Evolutionary conservation across 2,797 vertebrate species (phyloP).

Genomic region (Tachyglossus aculeatus): DNA sequence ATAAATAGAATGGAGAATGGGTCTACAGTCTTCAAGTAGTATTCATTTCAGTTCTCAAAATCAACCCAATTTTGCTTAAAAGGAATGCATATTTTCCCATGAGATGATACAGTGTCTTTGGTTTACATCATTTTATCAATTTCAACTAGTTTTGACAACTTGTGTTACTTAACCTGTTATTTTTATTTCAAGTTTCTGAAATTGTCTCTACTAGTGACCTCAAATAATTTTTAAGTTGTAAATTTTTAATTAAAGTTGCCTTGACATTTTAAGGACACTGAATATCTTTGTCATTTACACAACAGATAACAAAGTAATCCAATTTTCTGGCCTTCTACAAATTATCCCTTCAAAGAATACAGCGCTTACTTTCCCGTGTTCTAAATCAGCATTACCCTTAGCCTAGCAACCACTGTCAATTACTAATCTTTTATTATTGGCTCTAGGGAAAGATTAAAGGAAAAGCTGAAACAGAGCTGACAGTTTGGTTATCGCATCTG

Average conservation of each 20-base stretch:
- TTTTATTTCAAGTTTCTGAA: too few relatives aligned
- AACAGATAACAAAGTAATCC: conserved; percentile 87
- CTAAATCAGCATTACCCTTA: conserved; percentile 78
- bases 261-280: conserved; percentile 83
- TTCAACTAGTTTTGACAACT: too few relatives aligned
- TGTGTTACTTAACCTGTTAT: too few relatives aligned
- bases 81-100: background rate
- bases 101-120: rapidly evolving
- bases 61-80: background rate
- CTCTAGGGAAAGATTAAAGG: conserved; percentile 91
- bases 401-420: conserved; percentile 70
- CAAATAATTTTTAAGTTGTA: conserved; percentile 36
- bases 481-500: conserved; percentile 93
- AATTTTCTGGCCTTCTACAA: conserved; percentile 81
- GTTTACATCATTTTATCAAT: background rate
- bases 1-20: too few relatives aligned
- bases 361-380: conserved; percentile 78
- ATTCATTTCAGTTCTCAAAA: too few relatives aligned
- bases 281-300: conserved; percentile 87
- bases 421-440: conserved; percentile 87
- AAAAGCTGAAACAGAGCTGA: conserved; percentile 86
- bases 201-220: conserved; percentile 30
- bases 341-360: conserved; percentile 83
- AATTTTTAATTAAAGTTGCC: conserved; percentile 74
- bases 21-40: too few relatives aligned